Evolutionary conservation across 37 sponge, comb jelly and placozoan genomes (phyloP).

Genomic region (Bolinopsis microptera): DNA sequence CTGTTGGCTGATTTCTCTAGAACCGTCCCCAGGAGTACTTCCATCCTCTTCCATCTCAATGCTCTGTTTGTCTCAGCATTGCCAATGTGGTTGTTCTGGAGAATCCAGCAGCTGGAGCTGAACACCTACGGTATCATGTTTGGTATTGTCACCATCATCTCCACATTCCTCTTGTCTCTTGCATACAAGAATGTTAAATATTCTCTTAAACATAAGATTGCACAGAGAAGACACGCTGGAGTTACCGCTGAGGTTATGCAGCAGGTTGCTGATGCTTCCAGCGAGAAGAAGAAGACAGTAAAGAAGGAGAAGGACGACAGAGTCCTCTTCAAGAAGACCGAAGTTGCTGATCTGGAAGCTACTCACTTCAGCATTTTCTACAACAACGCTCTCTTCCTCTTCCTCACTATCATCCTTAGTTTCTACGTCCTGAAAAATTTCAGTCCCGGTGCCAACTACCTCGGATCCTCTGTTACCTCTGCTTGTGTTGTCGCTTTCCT

Average conservation of each 20-base stretch:
- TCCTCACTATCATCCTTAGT: slow-evolving; percentile 78
- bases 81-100: slow-evolving; percentile 93
- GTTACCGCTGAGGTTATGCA: slow-evolving; percentile 82
- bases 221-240: slow-evolving; percentile 77
- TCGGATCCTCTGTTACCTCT: slow-evolving; percentile 70
- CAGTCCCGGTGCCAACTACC: slow-evolving; percentile 71
- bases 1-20: slow-evolving; percentile 80
- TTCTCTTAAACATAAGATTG: slow-evolving; percentile 88
- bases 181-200: slow-evolving; percentile 87
- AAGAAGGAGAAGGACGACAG: slow-evolving; percentile 91
- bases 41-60: slow-evolving; percentile 92
- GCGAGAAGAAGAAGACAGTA: slow-evolving; percentile 77
- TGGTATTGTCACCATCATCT: slow-evolving; percentile 70
- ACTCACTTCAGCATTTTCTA: slow-evolving; percentile 97
- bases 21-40: slow-evolving; percentile 78
- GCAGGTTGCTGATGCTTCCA: slow-evolving; percentile 70
- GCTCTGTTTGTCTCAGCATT: slow-evolving; percentile 91
- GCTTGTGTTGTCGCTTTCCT: slow-evolving; percentile 76
- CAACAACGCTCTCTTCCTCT: slow-evolving; percentile 92
- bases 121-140: slow-evolving; percentile 78
- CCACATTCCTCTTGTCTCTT: slow-evolving; percentile 80
- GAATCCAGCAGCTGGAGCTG: slow-evolving; percentile 92
- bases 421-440: slow-evolving; percentile 80
- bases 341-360: slow-evolving; percentile 94
- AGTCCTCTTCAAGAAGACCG: slow-evolving; percentile 84